These are phyloP conservation scores for Physocephala rufipes DNA, from an alignment of 2,888 invertebrate genomes.

Conservation along the genomic window DNA sequence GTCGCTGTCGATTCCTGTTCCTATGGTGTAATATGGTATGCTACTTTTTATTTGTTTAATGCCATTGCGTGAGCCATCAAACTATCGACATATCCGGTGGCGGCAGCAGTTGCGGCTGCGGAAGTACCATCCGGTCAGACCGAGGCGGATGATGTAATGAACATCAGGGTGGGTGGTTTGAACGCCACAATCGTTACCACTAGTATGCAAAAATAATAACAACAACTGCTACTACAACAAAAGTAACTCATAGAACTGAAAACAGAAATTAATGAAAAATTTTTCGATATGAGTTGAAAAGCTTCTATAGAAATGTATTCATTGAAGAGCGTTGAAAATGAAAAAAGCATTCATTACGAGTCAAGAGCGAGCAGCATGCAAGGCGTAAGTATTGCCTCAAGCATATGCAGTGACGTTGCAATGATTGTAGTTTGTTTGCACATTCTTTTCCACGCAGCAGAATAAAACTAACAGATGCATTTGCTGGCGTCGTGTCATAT, in stretches of 20 bases:
- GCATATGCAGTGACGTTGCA: not conserved
- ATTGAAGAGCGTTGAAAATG: not conserved
- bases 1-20: too few species aligned
- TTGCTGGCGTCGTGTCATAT: not conserved
- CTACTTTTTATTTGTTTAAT: too few species aligned
- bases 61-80: too few species aligned
- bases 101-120: too few species aligned
- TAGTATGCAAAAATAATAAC: not conserved
- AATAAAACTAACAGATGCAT: not conserved
- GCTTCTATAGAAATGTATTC: slow-evolving; percentile 1
- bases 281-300: not conserved
- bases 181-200: not conserved
- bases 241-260: too few species aligned
- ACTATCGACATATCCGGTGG: too few species aligned
- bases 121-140: too few species aligned
- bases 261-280: slow-evolving; percentile 21
- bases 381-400: not conserved
- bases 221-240: slow-evolving; percentile 2
- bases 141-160: not conserved
- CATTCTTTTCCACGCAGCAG: not conserved
- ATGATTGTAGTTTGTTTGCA: not conserved
- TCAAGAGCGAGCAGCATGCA: not conserved
- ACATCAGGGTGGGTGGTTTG: not conserved
- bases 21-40: too few species aligned
- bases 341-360: too few species aligned